Base-by-base conservation (phyloP, 1,140 invertebrate genomes). In the Leptinotarsa undecemlineata region DNA sequence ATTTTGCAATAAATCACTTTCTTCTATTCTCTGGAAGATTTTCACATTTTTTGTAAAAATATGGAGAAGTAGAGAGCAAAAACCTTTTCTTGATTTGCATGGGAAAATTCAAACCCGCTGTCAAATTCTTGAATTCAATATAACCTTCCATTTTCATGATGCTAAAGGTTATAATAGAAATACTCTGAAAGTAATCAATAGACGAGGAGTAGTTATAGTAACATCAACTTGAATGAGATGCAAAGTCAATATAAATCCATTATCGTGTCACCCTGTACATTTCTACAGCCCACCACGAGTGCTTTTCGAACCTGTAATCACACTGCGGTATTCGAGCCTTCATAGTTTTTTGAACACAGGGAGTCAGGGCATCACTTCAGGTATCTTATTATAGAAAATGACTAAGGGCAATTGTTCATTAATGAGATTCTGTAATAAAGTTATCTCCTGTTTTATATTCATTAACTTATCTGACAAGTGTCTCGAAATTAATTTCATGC, bases 381-480 rank as follows among this genome's bases (percentile, higher is more conserved):
- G 63, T 21, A 64, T 64, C 20, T 64, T 64, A 64, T 64, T 64
- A 64, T 64, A 64, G 63, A 64, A 64, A 64, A 64, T 64, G 63
- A 64, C 63, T 64, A 64, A 64, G 63, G 63, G 63, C 63, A 15
- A 33, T 64, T 20, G 15, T 64, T 64, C 63, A 33, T 64, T 64
- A 64, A 64, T 64, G 63, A 20, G 63, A 23, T 64, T 64, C 20
- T 15, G 63, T 33, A 33, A 64, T 64, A 64, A 64, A 64, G 63
- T 64, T 33, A 64, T 64, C 63, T 33, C 20, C 63, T 33, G 63
- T 64, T 64, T 64, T 20, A 64, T 64, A 64, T 64, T 64, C 26
- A 64, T 64, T 64, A 64, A 64, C 20, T 64, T 64, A 64, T 64
- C 63, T 23, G 63, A 20, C 63, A 19, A 64, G 63, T 64, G 26